Percentiles rank a stretch among this genome's conserved stretches.
Conservation (phyloP, 2,888 invertebrate species). For the Agonopterix alstromeriana region DNA sequence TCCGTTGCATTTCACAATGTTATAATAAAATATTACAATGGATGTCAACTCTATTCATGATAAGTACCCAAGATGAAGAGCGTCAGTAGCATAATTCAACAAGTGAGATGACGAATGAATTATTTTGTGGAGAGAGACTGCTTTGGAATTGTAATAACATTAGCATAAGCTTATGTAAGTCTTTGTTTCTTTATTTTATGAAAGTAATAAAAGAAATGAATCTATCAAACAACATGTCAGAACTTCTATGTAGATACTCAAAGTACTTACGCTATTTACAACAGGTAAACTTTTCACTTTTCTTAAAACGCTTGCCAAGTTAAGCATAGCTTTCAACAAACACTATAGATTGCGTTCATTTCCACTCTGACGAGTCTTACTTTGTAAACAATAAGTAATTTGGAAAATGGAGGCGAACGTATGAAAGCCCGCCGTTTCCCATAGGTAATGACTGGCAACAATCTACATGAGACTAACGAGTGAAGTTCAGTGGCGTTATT, state of each 20-base stretch:
- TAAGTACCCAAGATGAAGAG: constrained; percentile 64
- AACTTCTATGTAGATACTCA: not conserved
- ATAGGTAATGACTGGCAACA: constrained; percentile 44
- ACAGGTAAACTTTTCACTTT: constrained; percentile 7
- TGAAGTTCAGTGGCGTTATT: constrained; percentile 46
- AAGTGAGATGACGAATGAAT: constrained; percentile 58
- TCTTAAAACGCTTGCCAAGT: constrained; percentile 11
- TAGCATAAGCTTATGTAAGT: constrained; percentile 15
- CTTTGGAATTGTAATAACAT: constrained; percentile 37
- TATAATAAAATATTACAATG: constrained; percentile 74
- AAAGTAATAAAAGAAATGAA: not conserved
- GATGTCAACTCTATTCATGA: constrained; percentile 71
- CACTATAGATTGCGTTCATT: constrained; percentile 29
- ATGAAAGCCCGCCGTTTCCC: constrained; percentile 34
- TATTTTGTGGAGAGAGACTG: constrained; percentile 39
- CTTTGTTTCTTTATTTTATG: constrained; percentile 4
- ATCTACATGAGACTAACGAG: constrained; percentile 41
- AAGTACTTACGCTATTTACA: not conserved
- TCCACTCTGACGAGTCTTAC: constrained; percentile 23
- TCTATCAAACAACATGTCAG: too few relatives aligned
- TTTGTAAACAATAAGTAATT: constrained; percentile 46
- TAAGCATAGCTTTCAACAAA: constrained; percentile 11
- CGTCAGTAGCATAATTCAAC: constrained; percentile 61
- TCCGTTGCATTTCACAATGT: constrained; percentile 66
- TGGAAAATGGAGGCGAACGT: constrained; percentile 38